Evolutionary conservation across 2,113 vertebrate species (phyloP), one percentile per base, ranked within the genome.

Genomic region (Sinocyclocheilus grahami): DNA sequence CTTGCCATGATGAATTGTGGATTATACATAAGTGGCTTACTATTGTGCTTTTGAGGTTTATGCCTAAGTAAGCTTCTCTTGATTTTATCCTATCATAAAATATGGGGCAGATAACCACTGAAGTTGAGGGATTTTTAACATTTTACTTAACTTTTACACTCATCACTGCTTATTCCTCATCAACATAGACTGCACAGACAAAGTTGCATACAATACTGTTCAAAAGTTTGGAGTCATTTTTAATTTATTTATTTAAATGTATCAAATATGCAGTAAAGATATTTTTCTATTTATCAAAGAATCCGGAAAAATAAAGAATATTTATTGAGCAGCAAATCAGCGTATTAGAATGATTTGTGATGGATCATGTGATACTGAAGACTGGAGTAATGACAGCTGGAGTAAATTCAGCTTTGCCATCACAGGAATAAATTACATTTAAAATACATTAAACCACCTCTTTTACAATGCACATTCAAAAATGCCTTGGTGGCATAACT

Each of bases 1-100:
- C 37, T 78, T 82, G 74, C 78, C 82, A 86, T 86, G 89, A 85
- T 62, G 58, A 62, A 62, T 20, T 24, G 42, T n/a, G 88, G 86
- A 93, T 93, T 91, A 92, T 90, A 91, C 77, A 86, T 84, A 89
- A 91, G 85, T 90, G 87, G 88, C 69, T 90, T 90, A 90, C 65
- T 86, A 63, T n/a, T 48, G 24, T 67, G 86, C 85, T 76, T 51
- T 84, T 87, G 79, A 39, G 71, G 86, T 78, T 90, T 85, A 89
- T 74, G 89, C 72, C 79, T 65, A 79, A 86, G 76, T 82, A 62
- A 82, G 58, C 65, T 83, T 83, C 78, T 27, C 62, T 42, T 78
- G 88, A 53, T 86, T 33, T 69, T 87, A 86, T 48, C 62, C 55
- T n/a, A 18, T 62, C 13, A 75, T 72, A 42, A 30, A n/a, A 85